Conservation (phyloP, 1,140 invertebrate species). For the Bombyx mandarina region DNA sequence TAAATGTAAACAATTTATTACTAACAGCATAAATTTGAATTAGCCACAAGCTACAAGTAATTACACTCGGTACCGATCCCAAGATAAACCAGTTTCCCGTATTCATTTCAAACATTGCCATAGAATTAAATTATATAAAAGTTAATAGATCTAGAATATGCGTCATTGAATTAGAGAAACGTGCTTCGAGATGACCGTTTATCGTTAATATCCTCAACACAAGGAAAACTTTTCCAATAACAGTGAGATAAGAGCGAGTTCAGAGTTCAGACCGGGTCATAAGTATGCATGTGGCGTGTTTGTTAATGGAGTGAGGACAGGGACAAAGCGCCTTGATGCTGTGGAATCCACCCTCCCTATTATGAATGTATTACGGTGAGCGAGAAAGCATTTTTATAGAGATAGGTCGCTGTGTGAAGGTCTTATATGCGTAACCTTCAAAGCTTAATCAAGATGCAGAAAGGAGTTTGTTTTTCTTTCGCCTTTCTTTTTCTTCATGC, state of each 20-base stretch:
- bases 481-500: no score
- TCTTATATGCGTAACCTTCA: slow-evolving; percentile 8
- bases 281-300: slow-evolving; percentile 27
- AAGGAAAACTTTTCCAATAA: slow-evolving; percentile 23
- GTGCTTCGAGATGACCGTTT: neutral
- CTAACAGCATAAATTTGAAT: no score
- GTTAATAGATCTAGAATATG: neutral
- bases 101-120: no score
- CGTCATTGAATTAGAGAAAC: slow-evolving; percentile 4
- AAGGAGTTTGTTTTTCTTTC: no score
- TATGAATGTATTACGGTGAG: slow-evolving; percentile 10
- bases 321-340: slow-evolving; percentile 14
- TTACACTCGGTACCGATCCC: no score
- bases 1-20: no score
- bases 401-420: slow-evolving; percentile 21
- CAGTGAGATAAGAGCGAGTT: slow-evolving; percentile 16
- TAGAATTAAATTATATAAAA: no score
- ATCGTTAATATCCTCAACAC: slow-evolving; percentile 7
- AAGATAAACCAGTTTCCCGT: no score
- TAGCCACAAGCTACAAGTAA: no score
- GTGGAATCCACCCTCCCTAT: slow-evolving; percentile 1
- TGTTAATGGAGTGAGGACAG: slow-evolving; percentile 25
- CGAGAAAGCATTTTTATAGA: slow-evolving; percentile 33
- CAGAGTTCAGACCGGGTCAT: slow-evolving; percentile 13
- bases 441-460: slow-evolving; percentile 3